These are phyloP conservation scores for Caprella mutica DNA, from an alignment of 2,888 invertebrate species.

Conservation along the genomic window DNA sequence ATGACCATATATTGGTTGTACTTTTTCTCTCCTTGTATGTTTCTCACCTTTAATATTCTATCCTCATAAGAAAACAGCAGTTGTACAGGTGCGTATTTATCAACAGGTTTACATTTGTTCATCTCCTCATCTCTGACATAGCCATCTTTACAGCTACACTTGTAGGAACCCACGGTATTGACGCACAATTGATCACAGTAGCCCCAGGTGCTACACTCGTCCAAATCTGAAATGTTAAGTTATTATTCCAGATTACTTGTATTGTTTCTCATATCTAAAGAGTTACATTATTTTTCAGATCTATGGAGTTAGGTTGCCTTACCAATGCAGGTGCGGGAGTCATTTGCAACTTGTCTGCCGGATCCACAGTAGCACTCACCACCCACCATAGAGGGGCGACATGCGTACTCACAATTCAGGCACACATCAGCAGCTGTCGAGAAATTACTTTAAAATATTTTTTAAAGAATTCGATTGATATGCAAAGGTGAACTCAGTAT, in stretches of 20 bases:
- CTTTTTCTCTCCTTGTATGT: too few relatives aligned
- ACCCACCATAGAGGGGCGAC: constrained; percentile 77
- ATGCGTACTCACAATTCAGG: constrained; percentile 79
- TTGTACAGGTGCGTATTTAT: constrained; percentile 45
- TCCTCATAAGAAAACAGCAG: constrained; percentile 60
- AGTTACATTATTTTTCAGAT: too few relatives aligned
- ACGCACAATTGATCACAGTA: constrained; percentile 89
- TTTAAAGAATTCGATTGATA: too few relatives aligned
- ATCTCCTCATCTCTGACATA: constrained; percentile 51
- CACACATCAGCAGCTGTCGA: constrained; percentile 63
- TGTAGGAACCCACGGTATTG: constrained; percentile 70
- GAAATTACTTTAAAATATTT: too few relatives aligned
- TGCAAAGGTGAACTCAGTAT: too few relatives aligned
- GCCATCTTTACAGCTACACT: constrained; percentile 69
- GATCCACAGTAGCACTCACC: constrained; percentile 80
- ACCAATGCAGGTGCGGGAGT: constrained; percentile 41
- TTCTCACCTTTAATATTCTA: constrained; percentile 51
- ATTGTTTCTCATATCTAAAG: too few relatives aligned
- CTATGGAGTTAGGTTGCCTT: too few relatives aligned
- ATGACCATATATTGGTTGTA: too few relatives aligned
- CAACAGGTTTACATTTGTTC: constrained; percentile 42
- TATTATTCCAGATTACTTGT: too few relatives aligned
- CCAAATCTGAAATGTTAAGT: too few relatives aligned
- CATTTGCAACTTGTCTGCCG: constrained; percentile 51
- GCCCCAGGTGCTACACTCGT: constrained; percentile 86